Percentiles rank a stretch among this genome's conserved stretches.
Conservation (phyloP, 2,797 vertebrate genomes). For the Mus spretus region DNA sequence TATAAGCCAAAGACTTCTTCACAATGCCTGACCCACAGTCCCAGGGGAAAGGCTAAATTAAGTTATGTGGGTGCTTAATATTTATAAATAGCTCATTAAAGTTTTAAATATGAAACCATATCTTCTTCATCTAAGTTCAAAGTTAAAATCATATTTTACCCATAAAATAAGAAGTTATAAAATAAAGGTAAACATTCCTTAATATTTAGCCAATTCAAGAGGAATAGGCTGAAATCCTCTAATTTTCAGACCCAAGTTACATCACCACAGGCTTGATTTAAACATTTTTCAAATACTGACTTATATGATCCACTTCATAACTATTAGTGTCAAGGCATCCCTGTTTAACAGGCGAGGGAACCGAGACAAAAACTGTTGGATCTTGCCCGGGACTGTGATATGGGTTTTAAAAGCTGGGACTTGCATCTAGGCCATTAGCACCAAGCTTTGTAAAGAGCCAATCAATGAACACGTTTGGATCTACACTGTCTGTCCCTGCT, state of each 20-base stretch:
- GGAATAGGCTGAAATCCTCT: slow-evolving; percentile 13
- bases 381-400: not conserved
- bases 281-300: slow-evolving; percentile 14
- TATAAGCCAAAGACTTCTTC: not conserved
- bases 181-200: not conserved
- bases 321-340: not conserved
- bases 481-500: not conserved
- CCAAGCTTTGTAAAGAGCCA: slow-evolving; percentile 8
- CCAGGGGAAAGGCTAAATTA: not conserved
- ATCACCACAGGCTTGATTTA: not conserved
- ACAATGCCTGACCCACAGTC: not conserved
- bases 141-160: slow-evolving; percentile 6
- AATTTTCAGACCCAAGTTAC: not conserved
- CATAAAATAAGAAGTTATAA: slow-evolving; percentile 9
- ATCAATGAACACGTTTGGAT: not conserved
- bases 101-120: slow-evolving; percentile 37
- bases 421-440: not conserved
- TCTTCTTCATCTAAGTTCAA: not conserved
- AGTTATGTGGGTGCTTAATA: not conserved
- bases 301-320: not conserved
- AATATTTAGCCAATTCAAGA: not conserved
- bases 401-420: not conserved
- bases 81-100: slow-evolving; percentile 19
- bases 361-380: not conserved
- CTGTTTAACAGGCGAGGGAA: slow-evolving; percentile 21